Evolutionary conservation across 2,797 vertebrate genomes (phyloP).

Genomic region (Anisognathus igniventris): DNA sequence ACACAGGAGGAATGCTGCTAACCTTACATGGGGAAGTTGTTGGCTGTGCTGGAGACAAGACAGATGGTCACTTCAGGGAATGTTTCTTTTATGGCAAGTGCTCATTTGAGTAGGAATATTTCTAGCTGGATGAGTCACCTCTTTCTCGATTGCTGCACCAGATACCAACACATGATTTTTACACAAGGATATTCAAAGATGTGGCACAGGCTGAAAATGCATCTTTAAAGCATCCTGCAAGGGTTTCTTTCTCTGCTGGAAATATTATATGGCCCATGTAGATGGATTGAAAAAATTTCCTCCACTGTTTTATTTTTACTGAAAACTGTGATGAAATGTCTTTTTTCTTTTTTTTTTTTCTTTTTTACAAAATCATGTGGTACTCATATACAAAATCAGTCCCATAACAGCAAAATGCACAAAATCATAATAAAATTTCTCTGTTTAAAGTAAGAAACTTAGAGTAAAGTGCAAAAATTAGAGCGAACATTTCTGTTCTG

Average conservation of each 20-base stretch:
- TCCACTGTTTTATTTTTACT: neutral
- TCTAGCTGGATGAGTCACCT: conserved; percentile 36
- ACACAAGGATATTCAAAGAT: neutral
- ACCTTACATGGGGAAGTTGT: neutral
- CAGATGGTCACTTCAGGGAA: conserved; percentile 34
- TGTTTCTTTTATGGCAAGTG: neutral
- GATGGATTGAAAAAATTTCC: neutral
- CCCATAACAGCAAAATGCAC: neutral
- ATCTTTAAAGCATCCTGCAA: neutral
- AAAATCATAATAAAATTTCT: conserved; percentile 2
- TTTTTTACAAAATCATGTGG: neutral
- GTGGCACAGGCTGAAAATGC: neutral
- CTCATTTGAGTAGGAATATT: neutral
- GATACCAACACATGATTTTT: neutral
- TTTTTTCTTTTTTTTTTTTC: neutral
- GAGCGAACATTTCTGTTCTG: conserved; percentile 61
- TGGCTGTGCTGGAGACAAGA: neutral
- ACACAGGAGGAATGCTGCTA: neutral
- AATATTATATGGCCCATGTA: neutral
- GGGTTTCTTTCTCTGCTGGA: neutral
- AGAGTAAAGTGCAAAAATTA: conserved; percentile 73
- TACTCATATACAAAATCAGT: conserved; percentile 20
- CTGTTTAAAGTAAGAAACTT: conserved; percentile 37
- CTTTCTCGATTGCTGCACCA: neutral
- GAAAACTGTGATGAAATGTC: neutral